Base-by-base conservation (phyloP, 2,888 invertebrate genomes). In the Pammene fasciana region DNA sequence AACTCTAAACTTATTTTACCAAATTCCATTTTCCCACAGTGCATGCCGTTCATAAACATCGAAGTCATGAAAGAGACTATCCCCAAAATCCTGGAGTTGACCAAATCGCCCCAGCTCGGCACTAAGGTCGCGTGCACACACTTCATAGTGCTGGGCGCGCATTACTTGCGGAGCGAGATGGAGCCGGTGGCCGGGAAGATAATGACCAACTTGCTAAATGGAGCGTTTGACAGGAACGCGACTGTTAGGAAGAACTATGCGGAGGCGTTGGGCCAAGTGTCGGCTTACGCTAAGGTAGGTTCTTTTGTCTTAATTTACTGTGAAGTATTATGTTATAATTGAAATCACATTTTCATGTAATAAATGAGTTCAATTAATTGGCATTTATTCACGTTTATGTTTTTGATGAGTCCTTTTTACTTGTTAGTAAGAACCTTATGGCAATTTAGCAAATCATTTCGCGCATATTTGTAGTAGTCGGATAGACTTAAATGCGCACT, bases 211-310 rank as follows among this genome's bases (percentile, higher is more conserved):
- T 87, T 97, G 65, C 92, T 97, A 48, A 95, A 95, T 75, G 97
- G 97, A 0, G 92, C 98, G 16, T 95, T 95, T 57, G 98, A 99
- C 86, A 94, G 97, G 71, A 98, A 98, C 82, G 92, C 95, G 0
- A 96, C 96, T 0, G 95, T 98, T 0, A 94, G 97, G 77, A 97
- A 97, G 88, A 96, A 96, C 73, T 97, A 96, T 83, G 96, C 98
- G 0, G 94, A 94, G 67, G 96, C 97, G 16, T 94, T 98, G 72
- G 98, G 98, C 0, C 96, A 97, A 80, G 93, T 98, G 6, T 95
- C 97, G 9, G 95, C 95, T 14, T 94, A 94, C 71, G 97, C 97
- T 45, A 98, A 98, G 92, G 96, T 94, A 61, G 75, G 18, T 50
- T 50, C 1, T 14, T 50, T 14, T 16, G n/a, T n/a, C n/a, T n/a